A percentile compares a stretch with the other conserved stretches of the same genome.
phyloP scores from a whole-genome alignment of 2,888 invertebrate genomes.

The Stictocephala bisonia region DNA sequence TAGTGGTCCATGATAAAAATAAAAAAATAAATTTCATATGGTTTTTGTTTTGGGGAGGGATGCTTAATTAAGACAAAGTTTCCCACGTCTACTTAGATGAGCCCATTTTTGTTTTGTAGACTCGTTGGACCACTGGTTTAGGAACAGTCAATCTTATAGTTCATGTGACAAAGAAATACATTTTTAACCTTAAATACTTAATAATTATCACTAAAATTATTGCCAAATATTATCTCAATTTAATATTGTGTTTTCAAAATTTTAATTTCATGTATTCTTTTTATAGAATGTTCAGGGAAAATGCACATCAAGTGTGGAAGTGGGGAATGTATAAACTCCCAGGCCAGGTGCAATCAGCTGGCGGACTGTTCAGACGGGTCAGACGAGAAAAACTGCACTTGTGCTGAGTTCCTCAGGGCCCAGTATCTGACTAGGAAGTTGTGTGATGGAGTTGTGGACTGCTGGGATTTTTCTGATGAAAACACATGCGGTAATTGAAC shows the following conservation, averaged over 20 bases:
- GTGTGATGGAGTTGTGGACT: conserved; percentile 83
- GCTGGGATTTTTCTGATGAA: conserved; percentile 84
- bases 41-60: too few relatives aligned
- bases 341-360: conserved; percentile 77
- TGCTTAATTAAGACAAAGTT: too few relatives aligned
- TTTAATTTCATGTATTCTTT: neutral
- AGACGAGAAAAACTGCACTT: conserved; percentile 79
- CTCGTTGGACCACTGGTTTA: too few relatives aligned
- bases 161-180: conserved; percentile 6
- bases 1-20: too few relatives aligned
- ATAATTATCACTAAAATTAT: conserved; percentile 4
- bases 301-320: conserved; percentile 72
- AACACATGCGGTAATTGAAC: conserved; percentile 74
- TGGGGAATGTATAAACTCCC: conserved; percentile 73
- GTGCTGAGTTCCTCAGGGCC: conserved; percentile 78
- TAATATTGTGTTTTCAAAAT: neutral
- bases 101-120: too few relatives aligned
- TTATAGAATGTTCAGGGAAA: conserved; percentile 61
- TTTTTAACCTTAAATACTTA: too few relatives aligned
- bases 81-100: too few relatives aligned
- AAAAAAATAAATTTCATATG: too few relatives aligned
- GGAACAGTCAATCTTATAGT: too few relatives aligned
- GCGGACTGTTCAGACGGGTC: conserved; percentile 77
- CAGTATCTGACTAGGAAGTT: conserved; percentile 78
- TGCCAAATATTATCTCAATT: neutral